Conservation (phyloP, 2,797 vertebrate species). For the Poecilia wingei region DNA sequence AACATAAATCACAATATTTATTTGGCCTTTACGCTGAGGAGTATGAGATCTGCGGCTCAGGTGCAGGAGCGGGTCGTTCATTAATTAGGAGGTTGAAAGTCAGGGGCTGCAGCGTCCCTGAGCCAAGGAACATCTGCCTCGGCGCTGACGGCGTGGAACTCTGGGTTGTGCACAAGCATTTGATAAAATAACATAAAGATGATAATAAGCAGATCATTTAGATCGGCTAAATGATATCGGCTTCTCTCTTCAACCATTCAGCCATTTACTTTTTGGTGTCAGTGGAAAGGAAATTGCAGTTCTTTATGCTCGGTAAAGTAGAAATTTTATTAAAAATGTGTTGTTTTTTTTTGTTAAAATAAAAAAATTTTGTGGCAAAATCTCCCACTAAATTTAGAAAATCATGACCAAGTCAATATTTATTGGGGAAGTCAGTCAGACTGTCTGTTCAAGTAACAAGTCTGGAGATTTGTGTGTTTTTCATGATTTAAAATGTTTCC, state of each 20-base stretch:
- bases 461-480: neutral
- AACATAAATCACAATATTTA: neutral
- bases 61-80: neutral
- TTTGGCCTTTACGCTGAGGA: neutral
- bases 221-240: slow-evolving; percentile 1
- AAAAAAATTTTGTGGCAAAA: neutral
- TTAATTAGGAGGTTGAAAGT: neutral
- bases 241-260: slow-evolving; percentile 20
- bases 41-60: neutral
- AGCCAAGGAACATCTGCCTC: neutral
- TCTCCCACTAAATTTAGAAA: neutral
- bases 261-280: slow-evolving; percentile 41
- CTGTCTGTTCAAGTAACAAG: neutral
- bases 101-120: neutral
- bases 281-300: slow-evolving; percentile 31
- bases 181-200: neutral
- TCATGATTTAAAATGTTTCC: neutral
- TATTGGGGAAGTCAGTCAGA: neutral
- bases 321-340: slow-evolving; percentile 35
- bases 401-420: neutral
- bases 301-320: slow-evolving; percentile 25
- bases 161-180: neutral
- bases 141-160: neutral
- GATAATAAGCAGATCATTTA: neutral
- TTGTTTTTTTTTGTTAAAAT: neutral